phyloP scores from a whole-genome alignment of 2,797 vertebrate genomes.

The Anas bernieri region DNA sequence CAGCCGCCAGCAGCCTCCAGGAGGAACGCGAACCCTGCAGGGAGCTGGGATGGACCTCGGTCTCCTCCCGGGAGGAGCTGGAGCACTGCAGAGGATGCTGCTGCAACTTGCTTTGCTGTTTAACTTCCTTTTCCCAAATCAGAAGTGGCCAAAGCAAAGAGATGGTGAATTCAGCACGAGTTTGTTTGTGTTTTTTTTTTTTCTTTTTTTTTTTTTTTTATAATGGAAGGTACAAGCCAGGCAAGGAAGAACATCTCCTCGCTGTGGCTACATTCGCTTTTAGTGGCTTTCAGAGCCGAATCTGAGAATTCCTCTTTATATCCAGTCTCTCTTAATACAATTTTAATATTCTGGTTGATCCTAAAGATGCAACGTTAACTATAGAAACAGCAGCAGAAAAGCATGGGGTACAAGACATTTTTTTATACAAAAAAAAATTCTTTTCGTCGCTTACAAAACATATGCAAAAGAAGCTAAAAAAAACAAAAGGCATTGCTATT shows the following conservation, averaged over 20 bases:
- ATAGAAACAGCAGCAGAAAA: conserved; percentile 81
- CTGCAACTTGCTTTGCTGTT: not conserved
- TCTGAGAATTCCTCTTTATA: conserved; percentile 62
- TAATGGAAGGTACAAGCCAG: conserved; percentile 57
- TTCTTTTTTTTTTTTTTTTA: not conserved
- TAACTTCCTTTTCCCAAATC: conserved; percentile 32
- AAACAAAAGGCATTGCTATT: conserved; percentile 74
- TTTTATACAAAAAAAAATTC: conserved; percentile 78
- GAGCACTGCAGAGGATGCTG: not conserved
- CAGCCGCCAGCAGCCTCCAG: not conserved
- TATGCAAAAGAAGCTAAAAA: conserved; percentile 79
- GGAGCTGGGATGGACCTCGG: not conserved
- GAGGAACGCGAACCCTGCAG: not conserved
- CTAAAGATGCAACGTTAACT: conserved; percentile 74
- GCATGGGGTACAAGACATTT: conserved; percentile 73
- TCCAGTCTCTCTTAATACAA: conserved; percentile 75
- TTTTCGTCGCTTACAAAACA: conserved; percentile 81
- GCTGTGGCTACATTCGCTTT: conserved; percentile 49
- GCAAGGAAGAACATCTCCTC: conserved; percentile 8
- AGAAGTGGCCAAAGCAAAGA: conserved; percentile 52
- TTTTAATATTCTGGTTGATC: conserved; percentile 77
- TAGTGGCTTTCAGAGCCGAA: conserved; percentile 40
- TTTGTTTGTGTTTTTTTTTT: not conserved
- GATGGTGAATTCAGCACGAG: conserved; percentile 50
- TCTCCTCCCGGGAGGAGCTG: not conserved